A percentile compares a stretch with the other conserved stretches of the same genome.
Conservation (phyloP, 1,140 invertebrate genomes). For the Wasmannia auropunctata region DNA sequence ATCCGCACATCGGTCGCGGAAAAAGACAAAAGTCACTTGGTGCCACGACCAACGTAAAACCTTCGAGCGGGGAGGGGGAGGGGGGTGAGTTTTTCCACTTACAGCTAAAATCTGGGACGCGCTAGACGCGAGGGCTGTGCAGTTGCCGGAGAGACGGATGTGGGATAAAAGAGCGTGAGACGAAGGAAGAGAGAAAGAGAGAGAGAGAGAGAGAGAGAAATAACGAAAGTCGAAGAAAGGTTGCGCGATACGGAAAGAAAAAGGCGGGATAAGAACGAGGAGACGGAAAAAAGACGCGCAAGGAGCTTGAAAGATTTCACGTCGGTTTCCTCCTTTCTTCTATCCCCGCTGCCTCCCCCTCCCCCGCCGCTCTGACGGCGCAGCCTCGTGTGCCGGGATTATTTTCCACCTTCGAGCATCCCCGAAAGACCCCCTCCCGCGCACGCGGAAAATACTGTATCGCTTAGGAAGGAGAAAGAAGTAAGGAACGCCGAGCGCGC, state of each 20-base stretch:
- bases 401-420: conserved; percentile 42
- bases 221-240: background rate
- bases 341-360: conserved; percentile 2
- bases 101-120: conserved; percentile 63
- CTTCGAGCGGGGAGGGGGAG: too few relatives aligned
- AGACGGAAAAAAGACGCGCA: conserved; percentile 54
- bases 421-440: conserved; percentile 2
- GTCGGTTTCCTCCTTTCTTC: conserved; percentile 53
- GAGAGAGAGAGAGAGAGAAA: background rate
- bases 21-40: conserved; percentile 52
- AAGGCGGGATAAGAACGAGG: conserved; percentile 30
- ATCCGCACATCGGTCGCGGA: conserved; percentile 10
- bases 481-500: background rate
- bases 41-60: conserved; percentile 46
- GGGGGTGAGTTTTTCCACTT: conserved; percentile 64
- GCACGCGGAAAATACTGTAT: conserved; percentile 32
- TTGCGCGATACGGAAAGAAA: conserved; percentile 42
- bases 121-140: conserved; percentile 29
- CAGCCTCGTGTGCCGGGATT: conserved; percentile 42
- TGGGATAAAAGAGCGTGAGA: conserved; percentile 12
- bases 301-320: conserved; percentile 66
- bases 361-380: background rate
- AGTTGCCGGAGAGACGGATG: conserved; percentile 31
- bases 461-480: conserved; percentile 24
- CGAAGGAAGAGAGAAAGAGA: background rate